phyloP scores from a whole-genome alignment of 2,113 vertebrate genomes.

The Triplophysa siluroides region DNA sequence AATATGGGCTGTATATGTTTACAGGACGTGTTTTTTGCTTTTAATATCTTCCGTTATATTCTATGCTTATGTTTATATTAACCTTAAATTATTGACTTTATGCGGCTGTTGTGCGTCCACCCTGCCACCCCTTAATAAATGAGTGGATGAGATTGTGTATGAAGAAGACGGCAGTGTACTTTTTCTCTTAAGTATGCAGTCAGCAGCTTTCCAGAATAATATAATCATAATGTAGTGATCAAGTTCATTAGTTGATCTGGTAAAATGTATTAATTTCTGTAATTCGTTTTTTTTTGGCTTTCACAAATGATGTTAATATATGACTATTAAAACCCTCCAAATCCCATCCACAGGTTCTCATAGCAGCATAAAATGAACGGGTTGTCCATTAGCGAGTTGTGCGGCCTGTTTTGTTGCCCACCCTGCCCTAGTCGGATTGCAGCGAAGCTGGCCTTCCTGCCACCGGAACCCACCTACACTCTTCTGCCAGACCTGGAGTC shows the following conservation, averaged over 20 bases:
- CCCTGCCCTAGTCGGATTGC: slow-evolving; percentile 98
- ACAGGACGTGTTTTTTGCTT: too few relatives aligned
- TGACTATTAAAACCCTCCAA: slow-evolving; percentile 5
- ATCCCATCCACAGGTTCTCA: slow-evolving; percentile 41
- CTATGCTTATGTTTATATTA: neutral
- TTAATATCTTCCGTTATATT: too few relatives aligned
- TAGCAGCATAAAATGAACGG: slow-evolving; percentile 84
- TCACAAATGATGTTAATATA: slow-evolving; percentile 1
- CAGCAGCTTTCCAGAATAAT: too few relatives aligned
- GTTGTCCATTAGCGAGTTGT: slow-evolving; percentile 91
- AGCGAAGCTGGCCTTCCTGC: slow-evolving; percentile 94
- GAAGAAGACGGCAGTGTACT: too few relatives aligned
- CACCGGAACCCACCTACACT: slow-evolving; percentile 91
- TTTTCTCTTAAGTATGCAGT: too few relatives aligned
- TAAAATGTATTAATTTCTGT: neutral
- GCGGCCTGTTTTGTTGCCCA: slow-evolving; percentile 98
- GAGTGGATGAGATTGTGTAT: too few relatives aligned
- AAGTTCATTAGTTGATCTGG: too few relatives aligned
- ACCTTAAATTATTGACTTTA: neutral
- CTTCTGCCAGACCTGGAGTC: slow-evolving; percentile 87
- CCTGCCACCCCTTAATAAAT: neutral
- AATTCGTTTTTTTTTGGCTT: neutral
- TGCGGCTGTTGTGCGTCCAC: neutral
- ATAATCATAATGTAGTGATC: too few relatives aligned
- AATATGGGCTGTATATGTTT: too few relatives aligned